Conservation (phyloP, 2,888 invertebrate genomes). For the Netelia melanura region DNA sequence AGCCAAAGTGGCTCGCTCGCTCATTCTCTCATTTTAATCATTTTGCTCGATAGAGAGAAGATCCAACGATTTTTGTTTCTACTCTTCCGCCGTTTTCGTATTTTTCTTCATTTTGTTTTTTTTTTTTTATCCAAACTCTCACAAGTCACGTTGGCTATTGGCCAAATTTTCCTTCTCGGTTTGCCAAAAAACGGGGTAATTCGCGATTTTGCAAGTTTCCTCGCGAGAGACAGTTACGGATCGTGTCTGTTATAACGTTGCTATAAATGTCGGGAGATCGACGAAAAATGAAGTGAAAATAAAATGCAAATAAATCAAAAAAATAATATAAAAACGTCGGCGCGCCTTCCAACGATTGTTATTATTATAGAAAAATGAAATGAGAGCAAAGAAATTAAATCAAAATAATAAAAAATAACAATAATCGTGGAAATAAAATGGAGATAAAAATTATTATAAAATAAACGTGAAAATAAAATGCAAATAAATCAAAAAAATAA, state of each 20-base stretch:
- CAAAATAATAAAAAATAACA: not conserved
- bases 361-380: not conserved
- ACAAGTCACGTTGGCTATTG: constrained; percentile 33
- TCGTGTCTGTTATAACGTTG: constrained; percentile 13
- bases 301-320: not conserved
- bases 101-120: too few relatives aligned
- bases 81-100: not conserved
- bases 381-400: not conserved
- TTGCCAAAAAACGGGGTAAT: not conserved
- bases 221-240: constrained; percentile 10
- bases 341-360: not conserved
- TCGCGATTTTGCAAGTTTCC: constrained; percentile 22
- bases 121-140: not conserved
- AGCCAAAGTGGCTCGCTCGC: constrained; percentile 59
- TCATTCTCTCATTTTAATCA: constrained; percentile 51
- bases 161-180: constrained; percentile 34
- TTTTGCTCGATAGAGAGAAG: constrained; percentile 45
- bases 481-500: not conserved
- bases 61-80: constrained; percentile 24
- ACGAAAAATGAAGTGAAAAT: not conserved
- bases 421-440: not conserved
- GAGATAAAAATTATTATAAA: not conserved
- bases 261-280: constrained; percentile 13
- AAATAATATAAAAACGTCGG: not conserved
- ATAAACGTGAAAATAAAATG: not conserved